Evolutionary conservation across 2,888 invertebrate species (phyloP), one percentile per base, ranked within the genome.

Genomic region (Odontomyia ornata): DNA sequence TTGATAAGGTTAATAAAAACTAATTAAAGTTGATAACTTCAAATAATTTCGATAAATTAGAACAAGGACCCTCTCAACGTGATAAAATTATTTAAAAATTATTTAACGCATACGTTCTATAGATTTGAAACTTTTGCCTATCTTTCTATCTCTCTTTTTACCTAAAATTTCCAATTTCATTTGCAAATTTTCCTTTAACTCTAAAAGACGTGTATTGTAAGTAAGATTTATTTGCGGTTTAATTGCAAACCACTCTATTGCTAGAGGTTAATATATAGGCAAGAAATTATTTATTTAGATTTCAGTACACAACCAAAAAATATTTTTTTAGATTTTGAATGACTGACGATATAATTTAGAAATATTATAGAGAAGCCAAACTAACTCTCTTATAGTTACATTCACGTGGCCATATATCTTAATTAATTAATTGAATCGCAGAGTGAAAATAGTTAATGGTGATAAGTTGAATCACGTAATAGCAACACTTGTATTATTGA

Each of bases 31-130:
- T n/a, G 9, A 36, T 5, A 36, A 36, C 36, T 36, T 36, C 36
- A 5, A 36, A 36, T 9, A 80, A 80, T 81, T 81, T 47, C 25
- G 79, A 78, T 67, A 77, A 77, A 77, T 77, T 65, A 83, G 83
- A 84, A 83, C 85, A 86, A 86, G 86, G 86, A 86, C 86, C 86
- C 85, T 86, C 86, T 86, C 86, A 85, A 85, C 84, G 82, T 80
- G 82, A 82, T 80, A 78, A 79, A 52, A 52, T n/a, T 13, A 36
- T 3, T 36, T 36, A 9, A 36, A 5, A 36, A 36, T 36, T 36
- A 36, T 36, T 9, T 5, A 36, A 36, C 3, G 36, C 3, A 3
- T 36, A 36, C 36, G 2, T 52, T 52, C 52, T 4, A 9, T 18
- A 52, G 80, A 81, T 81, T 80, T 28, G n/a, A 64, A 23, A 52